phyloP scores from a whole-genome alignment of 2,888 invertebrate genomes.

The Tetragonisca angustula region DNA sequence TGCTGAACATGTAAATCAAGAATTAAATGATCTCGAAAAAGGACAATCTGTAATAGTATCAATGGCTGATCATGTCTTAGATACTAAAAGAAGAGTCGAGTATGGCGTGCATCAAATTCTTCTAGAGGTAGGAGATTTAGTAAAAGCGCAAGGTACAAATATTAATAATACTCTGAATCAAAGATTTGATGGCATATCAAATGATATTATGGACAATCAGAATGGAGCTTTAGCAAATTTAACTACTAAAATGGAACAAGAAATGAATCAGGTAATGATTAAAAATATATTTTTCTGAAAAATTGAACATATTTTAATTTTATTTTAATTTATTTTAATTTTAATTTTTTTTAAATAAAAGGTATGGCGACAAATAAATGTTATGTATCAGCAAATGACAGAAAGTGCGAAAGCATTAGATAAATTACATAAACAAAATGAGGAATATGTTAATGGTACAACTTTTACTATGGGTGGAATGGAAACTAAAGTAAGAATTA shows the following conservation, averaged over 20 bases:
- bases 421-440: conserved; percentile 91
- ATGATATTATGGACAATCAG: conserved; percentile 89
- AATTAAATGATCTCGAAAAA: conserved; percentile 87
- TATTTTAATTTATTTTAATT: conserved; percentile 5
- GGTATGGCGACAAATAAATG: conserved; percentile 95
- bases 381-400: conserved; percentile 93
- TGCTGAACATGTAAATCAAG: conserved; percentile 76
- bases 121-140: conserved; percentile 89
- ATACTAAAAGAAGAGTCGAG: conserved; percentile 93
- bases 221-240: conserved; percentile 90
- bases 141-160: conserved; percentile 88
- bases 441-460: conserved; percentile 92
- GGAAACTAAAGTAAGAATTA: conserved; percentile 88
- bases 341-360: conserved; percentile 44
- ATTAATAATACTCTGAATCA: conserved; percentile 88
- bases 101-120: conserved; percentile 93
- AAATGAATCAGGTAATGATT: conserved; percentile 88
- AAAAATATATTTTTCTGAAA: background rate
- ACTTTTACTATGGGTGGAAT: conserved; percentile 91
- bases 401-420: conserved; percentile 91
- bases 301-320: conserved; percentile 14
- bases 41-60: conserved; percentile 92
- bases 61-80: conserved; percentile 93
- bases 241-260: conserved; percentile 90
- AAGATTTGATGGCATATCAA: conserved; percentile 89